Base-by-base conservation (phyloP, 2,797 vertebrate species). In the Girardinus metallicus region DNA sequence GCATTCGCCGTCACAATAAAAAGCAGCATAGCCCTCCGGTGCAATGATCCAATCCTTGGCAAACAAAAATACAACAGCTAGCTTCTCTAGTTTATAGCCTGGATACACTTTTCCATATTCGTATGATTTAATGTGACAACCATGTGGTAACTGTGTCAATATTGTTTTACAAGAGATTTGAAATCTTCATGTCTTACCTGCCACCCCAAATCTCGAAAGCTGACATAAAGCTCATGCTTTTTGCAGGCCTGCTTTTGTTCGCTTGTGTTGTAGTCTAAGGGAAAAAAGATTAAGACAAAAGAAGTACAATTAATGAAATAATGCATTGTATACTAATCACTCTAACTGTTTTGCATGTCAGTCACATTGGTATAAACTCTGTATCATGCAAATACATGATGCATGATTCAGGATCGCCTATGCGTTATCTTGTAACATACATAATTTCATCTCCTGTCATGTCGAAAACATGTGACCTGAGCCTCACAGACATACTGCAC, bases 181-280 rank as follows among this genome's bases (percentile, higher is more conserved):
- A 62, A 71, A 77, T 47, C 0, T 15, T 68, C 73, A 60, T 34
- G 10, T 29, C 91, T 88, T 96, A 99, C 98, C 98, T 99, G 98
- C 99, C 99, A 99, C 80, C 99, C 98, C 78, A 99, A 93, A 87
- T 99, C 99, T 73, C 99, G 96, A 89, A 99, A 99, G 85, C 99
- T 99, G 92, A 99, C 99, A 0, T 99, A 99, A 41, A 99, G 98
- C 90, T 99, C 99, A 2, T 99, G 99, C 89, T 99, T 99, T 95
- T 98, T 99, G 90, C 99, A 99, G 75, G 99, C 98, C 93, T 99
- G 98, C 82, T 99, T 99, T 94, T 99, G 98, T 89, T 99, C 98
- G 3, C 98, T 99, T 72, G 97, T 97, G 92, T 98, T 99, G 87
- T 97, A 97, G 95, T 99, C 98, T 99, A 86, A 88, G 80, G 88